Evolutionary conservation across 2,888 invertebrate genomes (phyloP), one percentile per base, ranked within the genome.

Genomic region (Anorthoa munda): DNA sequence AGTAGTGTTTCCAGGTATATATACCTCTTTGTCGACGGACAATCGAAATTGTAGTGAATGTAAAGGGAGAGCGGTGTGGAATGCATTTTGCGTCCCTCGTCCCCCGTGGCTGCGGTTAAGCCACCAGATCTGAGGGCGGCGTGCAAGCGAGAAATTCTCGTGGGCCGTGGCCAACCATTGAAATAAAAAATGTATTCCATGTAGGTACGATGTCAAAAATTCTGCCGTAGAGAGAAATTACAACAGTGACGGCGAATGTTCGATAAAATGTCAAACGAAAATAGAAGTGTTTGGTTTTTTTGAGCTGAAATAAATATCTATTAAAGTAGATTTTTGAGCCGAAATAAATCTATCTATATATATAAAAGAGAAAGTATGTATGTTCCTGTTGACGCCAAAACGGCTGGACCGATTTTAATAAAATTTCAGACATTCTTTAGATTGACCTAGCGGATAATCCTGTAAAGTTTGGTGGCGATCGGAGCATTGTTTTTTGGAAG

Each of bases 31-130:
- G 74, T 64, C 45, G 48, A 23, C 45, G 61, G 45, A 55, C 66
- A 81, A 72, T 82, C 70, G 68, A 77, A 75, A 83, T 83, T 66
- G 66, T 66, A 80, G 70, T 73, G 68, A 58, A 81, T 73, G 77
- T 82, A 81, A 83, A 81, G 75, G 67, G 71, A 51, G 63, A 55
- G 31, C 60, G 63, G 69, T 72, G 64, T n/a, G 77, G 81, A 78
- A 83, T 83, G 83, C 78, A 78, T 48, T 75, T 78, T 81, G 71
- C 61, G 68, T 70, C 48, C 13, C 61, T 7, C 55, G 64, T 64
- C 77, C 64, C 73, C 15, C 46, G 50, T 69, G 71, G 56, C 26
- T 81, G 83, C 68, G 83, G 83, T 81, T 69, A 61, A 58, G 69
- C 68, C 65, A 70, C 63, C 60, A 65, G 65, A 72, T 76, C 79